Percentiles rank a stretch among this genome's conserved stretches.
phyloP scores from a whole-genome alignment of 2,797 vertebrate species.

The Pantherophis vulpinus region DNA sequence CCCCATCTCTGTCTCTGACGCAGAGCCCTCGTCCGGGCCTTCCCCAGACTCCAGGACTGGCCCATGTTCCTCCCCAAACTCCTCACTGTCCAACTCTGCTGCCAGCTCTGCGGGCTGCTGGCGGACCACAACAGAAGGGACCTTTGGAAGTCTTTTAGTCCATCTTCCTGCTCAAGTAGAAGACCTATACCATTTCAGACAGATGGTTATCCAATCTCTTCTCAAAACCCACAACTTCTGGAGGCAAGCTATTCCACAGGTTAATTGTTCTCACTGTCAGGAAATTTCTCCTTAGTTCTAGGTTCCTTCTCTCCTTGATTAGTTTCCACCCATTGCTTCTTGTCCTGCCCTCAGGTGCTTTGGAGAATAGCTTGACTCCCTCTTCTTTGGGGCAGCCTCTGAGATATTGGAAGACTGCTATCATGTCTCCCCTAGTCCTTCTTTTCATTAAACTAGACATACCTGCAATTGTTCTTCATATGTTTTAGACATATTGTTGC shows the following conservation, averaged over 20 bases:
- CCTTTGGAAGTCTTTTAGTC: neutral
- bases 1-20: no score
- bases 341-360: rapidly evolving
- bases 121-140: no score
- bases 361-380: neutral
- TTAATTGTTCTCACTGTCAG: neutral
- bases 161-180: neutral
- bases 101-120: no score
- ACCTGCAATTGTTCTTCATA: neutral
- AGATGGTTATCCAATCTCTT: no score
- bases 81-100: no score
- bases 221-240: no score
- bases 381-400: neutral
- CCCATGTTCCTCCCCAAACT: no score
- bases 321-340: neutral
- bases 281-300: neutral
- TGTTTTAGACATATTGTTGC: neutral
- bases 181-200: no score
- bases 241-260: no score
- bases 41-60: no score
- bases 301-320: neutral
- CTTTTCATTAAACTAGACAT: no score
- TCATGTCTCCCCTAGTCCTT: neutral
- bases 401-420: neutral
- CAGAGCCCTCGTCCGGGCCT: no score